Evolutionary conservation across 2,113 vertebrate species (phyloP).

Genomic region (Dasyprocta punctata): DNA sequence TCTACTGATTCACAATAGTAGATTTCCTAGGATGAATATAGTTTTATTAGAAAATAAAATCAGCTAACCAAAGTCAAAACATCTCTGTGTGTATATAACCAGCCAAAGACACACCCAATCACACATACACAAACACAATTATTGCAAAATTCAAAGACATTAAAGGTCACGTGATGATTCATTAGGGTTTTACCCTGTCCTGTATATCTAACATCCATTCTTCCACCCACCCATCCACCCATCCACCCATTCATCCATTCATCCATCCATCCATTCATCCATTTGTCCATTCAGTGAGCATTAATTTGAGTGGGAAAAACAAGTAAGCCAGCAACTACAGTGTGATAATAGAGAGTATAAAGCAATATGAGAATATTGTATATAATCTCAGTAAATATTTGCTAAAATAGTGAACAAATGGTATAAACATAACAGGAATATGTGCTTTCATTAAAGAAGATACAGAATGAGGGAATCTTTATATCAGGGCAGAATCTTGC

Average conservation of each 20-base stretch:
- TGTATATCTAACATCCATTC: background rate
- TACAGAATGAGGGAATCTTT: background rate
- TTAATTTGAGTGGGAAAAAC: background rate
- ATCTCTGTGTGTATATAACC: background rate
- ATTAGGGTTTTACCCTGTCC: background rate
- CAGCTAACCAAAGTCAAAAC: conserved; percentile 58
- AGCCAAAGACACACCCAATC: conserved; percentile 39
- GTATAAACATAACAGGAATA: background rate
- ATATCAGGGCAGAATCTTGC: background rate
- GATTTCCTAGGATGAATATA: conserved; percentile 51
- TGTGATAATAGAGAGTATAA: background rate
- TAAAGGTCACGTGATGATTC: conserved; percentile 3
- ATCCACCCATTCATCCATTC: too few relatives aligned
- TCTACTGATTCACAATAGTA: conserved; percentile 57
- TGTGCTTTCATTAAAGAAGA: background rate
- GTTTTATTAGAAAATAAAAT: conserved; percentile 70
- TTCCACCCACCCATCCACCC: background rate
- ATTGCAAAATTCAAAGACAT: conserved; percentile 45
- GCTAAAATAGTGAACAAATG: background rate
- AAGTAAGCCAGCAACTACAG: background rate
- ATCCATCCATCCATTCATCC: background rate
- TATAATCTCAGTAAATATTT: background rate
- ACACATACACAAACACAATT: background rate
- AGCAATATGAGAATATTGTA: background rate
- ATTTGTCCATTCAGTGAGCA: background rate